Percentiles rank a stretch among this genome's conserved stretches.
Conservation (phyloP, 2,888 invertebrate species). For the Epistrophe grossulariae region DNA sequence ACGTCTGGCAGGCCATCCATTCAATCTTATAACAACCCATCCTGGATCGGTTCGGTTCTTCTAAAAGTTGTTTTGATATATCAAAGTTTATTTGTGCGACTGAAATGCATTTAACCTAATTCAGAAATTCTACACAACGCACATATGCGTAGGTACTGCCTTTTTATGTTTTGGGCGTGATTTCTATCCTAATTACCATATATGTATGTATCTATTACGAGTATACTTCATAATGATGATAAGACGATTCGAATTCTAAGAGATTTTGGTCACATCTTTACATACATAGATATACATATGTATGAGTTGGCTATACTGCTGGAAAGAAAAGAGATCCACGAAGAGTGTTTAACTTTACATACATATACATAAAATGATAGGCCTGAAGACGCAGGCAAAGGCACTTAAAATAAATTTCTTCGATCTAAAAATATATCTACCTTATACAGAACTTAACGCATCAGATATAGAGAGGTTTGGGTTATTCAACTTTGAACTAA, state of each 20-base stretch:
- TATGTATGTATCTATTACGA: neutral
- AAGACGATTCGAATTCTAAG: conserved; percentile 17
- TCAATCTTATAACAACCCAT: neutral
- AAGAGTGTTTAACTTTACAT: neutral
- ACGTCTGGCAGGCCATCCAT: neutral
- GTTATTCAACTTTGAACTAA: conserved; percentile 73
- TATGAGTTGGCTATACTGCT: neutral
- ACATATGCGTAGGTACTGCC: neutral
- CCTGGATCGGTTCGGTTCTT: conserved; percentile 2
- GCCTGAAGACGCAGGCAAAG: conserved; percentile 6
- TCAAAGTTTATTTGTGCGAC: conserved; percentile 20
- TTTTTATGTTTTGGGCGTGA: conserved; percentile 33
- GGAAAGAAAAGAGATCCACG: neutral
- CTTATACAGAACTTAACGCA: conserved; percentile 59
- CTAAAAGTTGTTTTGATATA: conserved; percentile 22
- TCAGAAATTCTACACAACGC: neutral
- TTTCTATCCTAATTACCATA: conserved; percentile 39
- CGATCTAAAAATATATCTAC: conserved; percentile 65
- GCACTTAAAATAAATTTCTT: conserved; percentile 41
- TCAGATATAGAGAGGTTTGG: conserved; percentile 28
- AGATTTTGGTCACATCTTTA: conserved; percentile 6
- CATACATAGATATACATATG: neutral
- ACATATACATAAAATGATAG: neutral
- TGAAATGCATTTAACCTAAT: conserved; percentile 60
- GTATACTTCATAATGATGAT: conserved; percentile 10